Base-by-base conservation (phyloP, 2,113 vertebrate species). In the Abramis brama region DNA sequence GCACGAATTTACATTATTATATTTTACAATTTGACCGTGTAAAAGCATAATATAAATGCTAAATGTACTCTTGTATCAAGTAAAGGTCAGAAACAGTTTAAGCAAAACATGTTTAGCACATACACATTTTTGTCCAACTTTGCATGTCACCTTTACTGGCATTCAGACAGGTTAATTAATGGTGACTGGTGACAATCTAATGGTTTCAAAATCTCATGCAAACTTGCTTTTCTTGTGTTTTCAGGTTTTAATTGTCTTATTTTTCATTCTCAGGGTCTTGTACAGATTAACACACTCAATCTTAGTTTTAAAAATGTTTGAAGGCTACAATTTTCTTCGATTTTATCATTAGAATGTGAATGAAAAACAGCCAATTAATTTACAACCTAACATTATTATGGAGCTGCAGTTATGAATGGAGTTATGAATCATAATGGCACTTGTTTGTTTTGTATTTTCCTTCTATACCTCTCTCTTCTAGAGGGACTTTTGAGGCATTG, bases 401-500 rank as follows among this genome's bases (percentile, higher is more conserved):
- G 17, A 30, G 10, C 30, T 79, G 77, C 21, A 39, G 55, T 55
- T 76, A 50, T 25, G 2, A 76, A 55, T 77, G 19, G 5, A 25
- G 23, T 36, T 57, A 21, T 27, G 4, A 78, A 57, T 78, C 30
- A 12, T 78, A 33, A 9, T 4, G 5, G 2, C 25, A 30, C 25
- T 12, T 68, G 27, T 68, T 68, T 25, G 10, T 62, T 11, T 27
- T 10, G 0, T 25, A 27, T 64, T 64, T 64, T 25, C 25, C 11
- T 13, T 3, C 3, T 12, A 27, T 75, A 8, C 13, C 13, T 74
- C 39, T 50, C 23, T 79, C 77, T n/a, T 79, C 12, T 45, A n/a
- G 23, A 17, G 33, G 77, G 5, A 78, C 30, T 59, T 79, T 21
- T 6, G 76, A 79, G 33, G 12, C 55, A 43, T 79, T 87, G 90